Base-by-base conservation (phyloP, 1,140 invertebrate genomes). In the Pseudobourletiella spinata region DNA sequence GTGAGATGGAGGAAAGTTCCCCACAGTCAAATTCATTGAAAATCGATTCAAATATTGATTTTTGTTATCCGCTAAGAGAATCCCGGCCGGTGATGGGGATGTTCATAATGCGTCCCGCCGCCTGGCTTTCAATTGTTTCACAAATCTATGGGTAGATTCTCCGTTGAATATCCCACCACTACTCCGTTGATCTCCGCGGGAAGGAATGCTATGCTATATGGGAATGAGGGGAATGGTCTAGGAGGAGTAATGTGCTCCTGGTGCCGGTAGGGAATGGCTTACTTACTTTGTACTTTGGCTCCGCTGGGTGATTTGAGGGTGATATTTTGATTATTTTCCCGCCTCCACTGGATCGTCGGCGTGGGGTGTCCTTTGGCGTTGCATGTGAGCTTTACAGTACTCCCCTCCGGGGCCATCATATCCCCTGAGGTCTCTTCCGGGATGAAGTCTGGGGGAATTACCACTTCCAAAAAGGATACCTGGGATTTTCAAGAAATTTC, bases 381-480 rank as follows among this genome's bases (percentile, higher is more conserved):
- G 70, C 80, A 82, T 32, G 66, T 73, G 8, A 82, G 64, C 75
- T 62, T 73, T 62, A 75, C 84, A 3, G 83, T 84, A 15, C 83
- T 82, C 52, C 88, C 87, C 78, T 93, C 89, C 22, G 85, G 83
- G 11, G 88, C 83, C 78, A 86, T 86, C 2, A 89, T 77, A 71
- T 92, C 88, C 2, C 87, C 83, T 0, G 87, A 87, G 14, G 63
- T 68, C 25, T 65, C 63, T 20, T 65, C 66, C 1, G 59, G 62
- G 32, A 90, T 80, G 71, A 91, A 89, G 73, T 91, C 88, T 8
- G 88, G 88, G 8, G 88, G 87, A 68, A 91, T 86, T 18, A 89
- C 86, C 18, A 92, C 87, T 48, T 90, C 84, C 67, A 92, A 76
- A 70, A 81, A 82, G 14, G 87, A 87, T 75, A 88, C 84, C 86